Evolutionary conservation across 2,113 vertebrate genomes (phyloP).

Genomic region (Dipodomys spectabilis): DNA sequence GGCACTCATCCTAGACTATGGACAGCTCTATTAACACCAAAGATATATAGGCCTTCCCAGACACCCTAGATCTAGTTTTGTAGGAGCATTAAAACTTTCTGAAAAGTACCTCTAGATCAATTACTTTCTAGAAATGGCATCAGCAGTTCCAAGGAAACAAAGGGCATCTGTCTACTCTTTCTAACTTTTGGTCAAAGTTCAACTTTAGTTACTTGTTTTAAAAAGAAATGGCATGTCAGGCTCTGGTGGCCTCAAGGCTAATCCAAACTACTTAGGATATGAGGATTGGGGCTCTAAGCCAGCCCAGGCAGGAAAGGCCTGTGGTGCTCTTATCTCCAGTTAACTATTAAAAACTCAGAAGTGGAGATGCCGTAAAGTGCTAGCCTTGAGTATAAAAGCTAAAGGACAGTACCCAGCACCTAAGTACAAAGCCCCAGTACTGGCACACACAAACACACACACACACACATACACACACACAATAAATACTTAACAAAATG

Average conservation of each 20-base stretch:
- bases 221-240: neutral
- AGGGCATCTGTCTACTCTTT: neutral
- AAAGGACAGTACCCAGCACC: too few species aligned
- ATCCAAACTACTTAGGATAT: too few species aligned
- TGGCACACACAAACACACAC: neutral
- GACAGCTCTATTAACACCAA: neutral
- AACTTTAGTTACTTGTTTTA: neutral
- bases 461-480: neutral
- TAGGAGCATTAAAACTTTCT: neutral
- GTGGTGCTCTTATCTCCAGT: too few species aligned
- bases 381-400: too few species aligned
- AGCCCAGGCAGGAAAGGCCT: too few species aligned
- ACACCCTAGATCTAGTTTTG: neutral
- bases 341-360: too few species aligned
- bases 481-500: neutral
- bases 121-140: slow-evolving; percentile 6
- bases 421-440: too few species aligned
- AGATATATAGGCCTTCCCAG: neutral
- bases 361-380: too few species aligned
- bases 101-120: neutral
- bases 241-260: too few species aligned
- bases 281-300: too few species aligned
- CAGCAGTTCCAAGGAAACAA: neutral
- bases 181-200: slow-evolving; percentile 1
- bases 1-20: neutral